Evolutionary conservation across 2,797 vertebrate genomes (phyloP).

Genomic region (Pseudochaenichthys georgianus): DNA sequence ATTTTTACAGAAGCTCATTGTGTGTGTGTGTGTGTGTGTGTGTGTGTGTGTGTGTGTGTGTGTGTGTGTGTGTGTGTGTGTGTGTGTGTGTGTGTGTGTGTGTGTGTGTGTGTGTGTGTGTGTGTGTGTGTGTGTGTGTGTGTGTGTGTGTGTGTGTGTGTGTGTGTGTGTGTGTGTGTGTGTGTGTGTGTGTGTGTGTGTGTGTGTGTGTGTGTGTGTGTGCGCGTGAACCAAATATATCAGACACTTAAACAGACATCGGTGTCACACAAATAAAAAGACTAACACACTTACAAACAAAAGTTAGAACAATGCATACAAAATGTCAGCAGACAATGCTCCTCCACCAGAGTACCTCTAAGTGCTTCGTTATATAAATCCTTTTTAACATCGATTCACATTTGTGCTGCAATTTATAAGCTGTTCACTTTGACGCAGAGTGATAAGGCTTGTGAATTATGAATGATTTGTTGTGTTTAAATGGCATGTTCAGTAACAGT

Average conservation of each 20-base stretch:
- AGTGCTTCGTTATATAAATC: slow-evolving; percentile 10
- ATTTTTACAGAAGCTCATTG: slow-evolving; percentile 12
- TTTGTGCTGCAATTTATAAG: background rate
- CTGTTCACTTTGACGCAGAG: background rate
- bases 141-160: background rate
- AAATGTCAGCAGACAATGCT: slow-evolving; percentile 64
- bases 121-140: background rate
- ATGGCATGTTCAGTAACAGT: background rate
- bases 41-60: no score
- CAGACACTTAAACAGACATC: slow-evolving; percentile 8
- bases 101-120: no score
- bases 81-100: no score
- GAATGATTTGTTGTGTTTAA: background rate
- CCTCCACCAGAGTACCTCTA: slow-evolving; percentile 50
- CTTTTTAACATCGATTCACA: slow-evolving; percentile 9
- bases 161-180: background rate
- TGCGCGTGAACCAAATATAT: slow-evolving; percentile 1
- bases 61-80: no score
- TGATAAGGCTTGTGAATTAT: background rate
- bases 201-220: background rate
- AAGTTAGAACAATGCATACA: slow-evolving; percentile 20
- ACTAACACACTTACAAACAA: slow-evolving; percentile 14
- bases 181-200: no score
- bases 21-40: background rate
- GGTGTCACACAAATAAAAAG: slow-evolving; percentile 16